Base-by-base conservation (phyloP, 2,888 invertebrate species). In the Xylota segnis region DNA sequence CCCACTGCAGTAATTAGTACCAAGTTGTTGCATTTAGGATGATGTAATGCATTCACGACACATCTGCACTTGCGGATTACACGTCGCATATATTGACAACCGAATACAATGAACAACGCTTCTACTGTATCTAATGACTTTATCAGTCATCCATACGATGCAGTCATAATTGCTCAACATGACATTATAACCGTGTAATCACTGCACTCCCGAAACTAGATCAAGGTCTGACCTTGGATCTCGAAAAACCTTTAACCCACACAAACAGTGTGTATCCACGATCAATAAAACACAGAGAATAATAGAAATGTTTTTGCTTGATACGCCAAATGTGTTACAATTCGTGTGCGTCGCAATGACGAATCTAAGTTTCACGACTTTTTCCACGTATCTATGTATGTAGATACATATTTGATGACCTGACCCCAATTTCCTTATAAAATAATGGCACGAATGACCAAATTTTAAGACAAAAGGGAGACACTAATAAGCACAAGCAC, bases 181-280 rank as follows among this genome's bases (percentile, higher is more conserved):
- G 66, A 66, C 45, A 68, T 66, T 52, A 72, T 72, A 45, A 52
- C 18, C 47, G 18, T 58, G 40, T 56, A 56, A 68, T 70, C 47
- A 75, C 14, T 37, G 27, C 34, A 23, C 23, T 32, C 7, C 23
- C 16, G 16, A 37, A 83, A 52, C 65, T 71, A 14, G 71, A 71
- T 34, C 82, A 83, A 52, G 76, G 82, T 71, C 52, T 66, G 61
- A 34, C 79, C 72, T 82, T 68, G 54, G 29, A 63, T 74, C 68
- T 74, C 6, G 50, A 34, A 54, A 65, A 58, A 71, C 63, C 54
- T 56, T 56, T 56, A 32, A 40, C 58, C 71, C 34, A 40, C 23
- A 1, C 47, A 59, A 58, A 6, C 16, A 34, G 5, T 58, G n/a
- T n/a, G 10, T 71, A 18, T 59, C 34, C 58, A 58, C 10, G 18